Evolutionary conservation across 2,113 vertebrate genomes (phyloP).

Genomic region (Crotalus helleri): DNA sequence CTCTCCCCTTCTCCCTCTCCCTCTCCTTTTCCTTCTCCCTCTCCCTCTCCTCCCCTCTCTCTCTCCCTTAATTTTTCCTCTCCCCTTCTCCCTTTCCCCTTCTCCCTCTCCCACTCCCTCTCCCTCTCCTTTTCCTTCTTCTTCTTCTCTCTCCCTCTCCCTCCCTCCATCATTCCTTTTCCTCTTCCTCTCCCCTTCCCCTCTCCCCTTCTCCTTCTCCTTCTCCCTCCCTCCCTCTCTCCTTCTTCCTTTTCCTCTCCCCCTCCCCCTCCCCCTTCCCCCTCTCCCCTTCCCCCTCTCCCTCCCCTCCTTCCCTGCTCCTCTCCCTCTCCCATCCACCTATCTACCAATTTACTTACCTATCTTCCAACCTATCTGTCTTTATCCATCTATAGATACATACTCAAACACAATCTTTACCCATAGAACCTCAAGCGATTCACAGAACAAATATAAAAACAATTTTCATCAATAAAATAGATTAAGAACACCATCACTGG

Average conservation of each 20-base stretch:
- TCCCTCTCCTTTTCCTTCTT: fast-evolving
- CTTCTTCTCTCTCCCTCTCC: too few relatives aligned
- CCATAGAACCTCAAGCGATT: not conserved
- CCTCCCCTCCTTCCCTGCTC: too few relatives aligned
- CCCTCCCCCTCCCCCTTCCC: too few relatives aligned
- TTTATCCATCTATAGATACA: too few relatives aligned
- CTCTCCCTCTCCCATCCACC: too few relatives aligned
- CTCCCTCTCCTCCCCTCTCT: too few relatives aligned
- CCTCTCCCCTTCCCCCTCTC: too few relatives aligned
- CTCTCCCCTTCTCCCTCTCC: fast-evolving
- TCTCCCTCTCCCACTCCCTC: fast-evolving
- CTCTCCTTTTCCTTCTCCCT: fast-evolving
- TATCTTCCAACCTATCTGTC: not conserved
- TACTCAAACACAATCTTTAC: not conserved
- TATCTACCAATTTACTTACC: too few relatives aligned
- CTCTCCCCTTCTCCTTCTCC: fast-evolving
- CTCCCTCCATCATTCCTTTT: too few relatives aligned
- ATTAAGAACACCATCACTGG: not conserved
- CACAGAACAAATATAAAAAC: not conserved
- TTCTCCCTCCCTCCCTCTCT: fast-evolving
- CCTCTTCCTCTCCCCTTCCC: too few relatives aligned
- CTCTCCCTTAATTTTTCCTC: fast-evolving
- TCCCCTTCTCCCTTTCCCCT: fast-evolving
- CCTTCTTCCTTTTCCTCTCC: fast-evolving
- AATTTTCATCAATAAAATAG: not conserved